These are phyloP conservation scores for Chrysochloris asiatica DNA, from an alignment of 2,113 vertebrate species.

Conservation along the genomic window DNA sequence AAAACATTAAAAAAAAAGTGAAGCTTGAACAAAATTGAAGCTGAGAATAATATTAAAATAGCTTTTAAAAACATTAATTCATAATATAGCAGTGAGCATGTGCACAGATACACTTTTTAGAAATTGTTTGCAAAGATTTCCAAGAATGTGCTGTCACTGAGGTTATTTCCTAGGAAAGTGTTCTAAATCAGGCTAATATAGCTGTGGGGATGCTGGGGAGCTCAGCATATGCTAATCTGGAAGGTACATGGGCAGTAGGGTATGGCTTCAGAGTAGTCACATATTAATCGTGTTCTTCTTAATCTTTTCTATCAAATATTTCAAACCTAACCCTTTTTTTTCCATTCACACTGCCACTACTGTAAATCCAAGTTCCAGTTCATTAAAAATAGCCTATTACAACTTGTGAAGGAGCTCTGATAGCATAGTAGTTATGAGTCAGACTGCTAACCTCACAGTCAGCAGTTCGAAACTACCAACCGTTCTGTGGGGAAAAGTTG, in stretches of 20 bases:
- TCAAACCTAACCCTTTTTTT: not conserved
- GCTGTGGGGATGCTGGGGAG: not conserved
- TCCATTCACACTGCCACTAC: fast-evolving
- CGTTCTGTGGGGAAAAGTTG: no score
- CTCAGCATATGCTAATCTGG: not conserved
- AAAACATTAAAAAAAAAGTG: no score
- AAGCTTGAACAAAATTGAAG: constrained; percentile 10
- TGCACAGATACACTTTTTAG: not conserved
- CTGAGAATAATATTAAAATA: not conserved
- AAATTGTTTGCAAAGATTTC: not conserved
- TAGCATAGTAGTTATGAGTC: no score
- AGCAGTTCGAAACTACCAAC: no score
- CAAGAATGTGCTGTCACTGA: not conserved
- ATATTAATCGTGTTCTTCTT: not conserved
- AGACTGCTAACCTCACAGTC: no score
- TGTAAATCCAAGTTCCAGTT: no score
- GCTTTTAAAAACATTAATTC: constrained; percentile 8
- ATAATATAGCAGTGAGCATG: not conserved
- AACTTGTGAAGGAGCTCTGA: no score
- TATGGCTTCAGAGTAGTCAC: not conserved
- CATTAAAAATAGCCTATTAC: not conserved
- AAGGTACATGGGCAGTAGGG: fast-evolving
- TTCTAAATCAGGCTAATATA: not conserved
- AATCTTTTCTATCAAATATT: not conserved
- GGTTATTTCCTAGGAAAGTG: not conserved